A percentile compares a stretch with the other conserved stretches of the same genome.
Evolutionary conservation across 2,113 vertebrate species (phyloP).

Genomic region (Nerophis ophidion): DNA sequence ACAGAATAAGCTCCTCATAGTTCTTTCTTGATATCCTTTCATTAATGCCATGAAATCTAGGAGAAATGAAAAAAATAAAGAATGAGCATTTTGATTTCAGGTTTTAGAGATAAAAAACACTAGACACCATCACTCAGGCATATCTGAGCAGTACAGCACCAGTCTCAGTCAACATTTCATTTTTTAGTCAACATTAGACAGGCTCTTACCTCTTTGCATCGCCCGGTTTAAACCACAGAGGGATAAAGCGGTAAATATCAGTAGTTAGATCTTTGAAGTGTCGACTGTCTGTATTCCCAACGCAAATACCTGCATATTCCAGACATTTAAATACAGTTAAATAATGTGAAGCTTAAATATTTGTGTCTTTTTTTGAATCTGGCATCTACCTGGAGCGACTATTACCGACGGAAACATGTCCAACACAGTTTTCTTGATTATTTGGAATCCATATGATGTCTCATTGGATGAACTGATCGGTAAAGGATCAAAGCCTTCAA

Average conservation of each 20-base stretch:
- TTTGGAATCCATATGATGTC: slow-evolving; percentile 79
- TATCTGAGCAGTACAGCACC: not conserved
- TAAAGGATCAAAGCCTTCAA: slow-evolving; percentile 77
- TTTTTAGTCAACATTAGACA: too few relatives aligned
- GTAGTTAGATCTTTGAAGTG: slow-evolving; percentile 78
- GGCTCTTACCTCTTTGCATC: slow-evolving; percentile 72
- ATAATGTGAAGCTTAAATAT: not conserved
- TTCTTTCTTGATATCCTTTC: slow-evolving; percentile 84
- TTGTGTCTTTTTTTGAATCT: not conserved
- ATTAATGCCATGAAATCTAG: slow-evolving; percentile 85
- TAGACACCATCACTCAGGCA: too few relatives aligned
- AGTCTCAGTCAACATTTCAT: not conserved
- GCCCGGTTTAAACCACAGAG: slow-evolving; percentile 69
- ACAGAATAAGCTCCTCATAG: slow-evolving; percentile 78
- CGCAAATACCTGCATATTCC: slow-evolving; percentile 72
- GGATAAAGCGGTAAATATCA: slow-evolving; percentile 82
- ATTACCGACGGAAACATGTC: slow-evolving; percentile 82
- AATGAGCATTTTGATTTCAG: not conserved
- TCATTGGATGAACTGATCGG: slow-evolving; percentile 81
- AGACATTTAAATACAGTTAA: not conserved
- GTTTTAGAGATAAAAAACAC: not conserved
- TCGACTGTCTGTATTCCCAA: slow-evolving; percentile 88
- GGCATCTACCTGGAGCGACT: slow-evolving; percentile 78
- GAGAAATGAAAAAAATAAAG: not conserved
- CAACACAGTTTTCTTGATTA: slow-evolving; percentile 81